phyloP scores from a whole-genome alignment of 2,797 vertebrate species.

The Lutjanus argentimaculatus region DNA sequence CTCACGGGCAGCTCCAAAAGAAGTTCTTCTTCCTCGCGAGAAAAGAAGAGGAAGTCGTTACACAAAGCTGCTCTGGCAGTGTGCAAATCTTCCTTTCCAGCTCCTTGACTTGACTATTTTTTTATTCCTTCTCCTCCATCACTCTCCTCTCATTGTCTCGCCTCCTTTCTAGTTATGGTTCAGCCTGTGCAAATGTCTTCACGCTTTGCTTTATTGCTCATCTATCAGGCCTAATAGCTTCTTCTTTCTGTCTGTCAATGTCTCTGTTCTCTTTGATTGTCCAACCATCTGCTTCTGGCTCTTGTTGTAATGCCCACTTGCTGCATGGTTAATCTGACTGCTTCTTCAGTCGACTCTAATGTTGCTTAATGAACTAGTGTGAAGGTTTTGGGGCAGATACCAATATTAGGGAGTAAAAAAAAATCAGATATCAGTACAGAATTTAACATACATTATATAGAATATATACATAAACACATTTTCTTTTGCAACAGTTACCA shows the following conservation, averaged over 20 bases:
- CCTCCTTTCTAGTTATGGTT: slow-evolving; percentile 37
- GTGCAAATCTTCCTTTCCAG: slow-evolving; percentile 77
- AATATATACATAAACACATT: no score
- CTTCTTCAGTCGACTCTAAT: neutral
- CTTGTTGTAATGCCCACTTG: slow-evolving; percentile 1
- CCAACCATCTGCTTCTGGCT: slow-evolving; percentile 41
- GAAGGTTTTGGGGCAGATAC: neutral
- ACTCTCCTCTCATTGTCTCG: slow-evolving; percentile 45
- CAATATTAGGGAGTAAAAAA: no score
- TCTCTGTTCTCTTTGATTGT: slow-evolving; percentile 37
- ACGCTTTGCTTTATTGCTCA: slow-evolving; percentile 46
- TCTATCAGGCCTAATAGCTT: slow-evolving; percentile 48
- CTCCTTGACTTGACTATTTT: slow-evolving; percentile 64
- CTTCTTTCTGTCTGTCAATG: slow-evolving; percentile 6
- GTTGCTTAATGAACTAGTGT: neutral
- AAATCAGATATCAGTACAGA: no score
- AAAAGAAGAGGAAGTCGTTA: slow-evolving; percentile 84
- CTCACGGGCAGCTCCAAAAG: slow-evolving; percentile 72
- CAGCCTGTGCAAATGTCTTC: slow-evolving; percentile 30
- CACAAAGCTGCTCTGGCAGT: slow-evolving; percentile 79
- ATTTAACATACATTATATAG: no score
- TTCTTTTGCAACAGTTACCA: no score
- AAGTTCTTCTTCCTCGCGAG: slow-evolving; percentile 58
- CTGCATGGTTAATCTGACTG: neutral
- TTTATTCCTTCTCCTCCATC: slow-evolving; percentile 56